These are phyloP conservation scores for Spongilla lacustris DNA, from an alignment of 37 sponge, comb jelly and placozoan genomes.

Conservation along the genomic window DNA sequence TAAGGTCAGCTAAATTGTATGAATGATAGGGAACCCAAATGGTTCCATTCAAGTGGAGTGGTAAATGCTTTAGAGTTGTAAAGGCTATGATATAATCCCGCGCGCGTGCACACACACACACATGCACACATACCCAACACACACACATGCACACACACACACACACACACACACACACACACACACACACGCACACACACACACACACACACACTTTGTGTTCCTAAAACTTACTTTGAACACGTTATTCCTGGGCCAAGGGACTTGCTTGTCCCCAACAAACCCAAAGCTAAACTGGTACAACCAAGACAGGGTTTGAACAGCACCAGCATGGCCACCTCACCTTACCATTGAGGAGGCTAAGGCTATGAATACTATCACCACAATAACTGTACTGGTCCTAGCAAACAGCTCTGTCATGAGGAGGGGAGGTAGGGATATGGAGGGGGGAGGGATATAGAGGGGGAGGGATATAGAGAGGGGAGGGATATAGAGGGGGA, in stretches of 20 bases:
- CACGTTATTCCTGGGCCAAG: not conserved
- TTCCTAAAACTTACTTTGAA: not conserved
- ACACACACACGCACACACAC: conserved; percentile 50
- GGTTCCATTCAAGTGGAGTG: too few species aligned
- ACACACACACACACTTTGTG: conserved; percentile 49
- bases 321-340: not conserved
- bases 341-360: not conserved
- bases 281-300: conserved; percentile 74
- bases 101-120: conserved; percentile 31
- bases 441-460: too few species aligned
- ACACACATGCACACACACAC: conserved; percentile 33
- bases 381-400: not conserved
- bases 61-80: too few species aligned
- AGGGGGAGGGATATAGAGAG: too few species aligned
- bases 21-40: too few species aligned
- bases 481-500: too few species aligned
- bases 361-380: not conserved
- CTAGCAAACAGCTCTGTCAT: not conserved
- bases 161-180: conserved; percentile 42
- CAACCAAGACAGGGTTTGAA: not conserved
- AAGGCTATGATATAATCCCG: too few species aligned
- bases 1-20: too few species aligned
- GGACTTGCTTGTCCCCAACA: not conserved
- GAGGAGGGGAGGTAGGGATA: too few species aligned
- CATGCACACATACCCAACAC: not conserved